Evolutionary conservation across 37 sponge, comb jelly and placozoan genomes (phyloP), one percentile per base, ranked within the genome.

Genomic region (Theonella swinhoei): DNA sequence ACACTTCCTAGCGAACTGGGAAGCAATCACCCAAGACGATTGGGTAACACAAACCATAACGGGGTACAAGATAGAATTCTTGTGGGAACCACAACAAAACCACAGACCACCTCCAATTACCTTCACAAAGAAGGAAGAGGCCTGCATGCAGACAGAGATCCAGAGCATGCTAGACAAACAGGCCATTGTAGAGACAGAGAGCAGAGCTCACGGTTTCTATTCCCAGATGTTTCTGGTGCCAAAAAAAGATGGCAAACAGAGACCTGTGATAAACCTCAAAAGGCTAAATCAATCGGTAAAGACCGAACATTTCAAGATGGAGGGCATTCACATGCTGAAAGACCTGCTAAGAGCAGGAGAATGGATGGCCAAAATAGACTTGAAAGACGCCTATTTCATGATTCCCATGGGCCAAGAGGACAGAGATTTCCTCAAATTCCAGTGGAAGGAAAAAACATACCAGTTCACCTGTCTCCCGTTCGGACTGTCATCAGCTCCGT

Each of bases 191-290:
- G 74, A 71, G 58, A 24, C 72, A 62, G 40, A 32, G 34, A 38
- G 19, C 34, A 19, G 28, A 23, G 25, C 62, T 8, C 34, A 70
- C 25, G 80, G 83, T 25, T 88, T 88, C 39, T 62, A 64, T 36
- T 88, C 83, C 7, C 37, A 58, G 22, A 32, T 90, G 26, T 85
- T 90, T 68, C 36, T 74, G 25, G 84, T 78, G 39, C 84, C 80
- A 25, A 89, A 89, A 70, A 79, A 79, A 59, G n/a, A n/a, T n/a
- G n/a, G n/a, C n/a, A n/a, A n/a, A n/a, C n/a, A n/a, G n/a, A n/a
- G n/a, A n/a, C n/a, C 83, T n/a, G 71, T 88, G n/a, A 81, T 88
- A 54, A 82, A 88, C 62, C 83, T 81, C 26, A 81, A 76, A 33
- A 11, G 60, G 36, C 43, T 82, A n/a, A 89, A 88, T 64, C 25